Conservation (phyloP, 2,888 invertebrate genomes). For the Margaritifera margaritifera region DNA sequence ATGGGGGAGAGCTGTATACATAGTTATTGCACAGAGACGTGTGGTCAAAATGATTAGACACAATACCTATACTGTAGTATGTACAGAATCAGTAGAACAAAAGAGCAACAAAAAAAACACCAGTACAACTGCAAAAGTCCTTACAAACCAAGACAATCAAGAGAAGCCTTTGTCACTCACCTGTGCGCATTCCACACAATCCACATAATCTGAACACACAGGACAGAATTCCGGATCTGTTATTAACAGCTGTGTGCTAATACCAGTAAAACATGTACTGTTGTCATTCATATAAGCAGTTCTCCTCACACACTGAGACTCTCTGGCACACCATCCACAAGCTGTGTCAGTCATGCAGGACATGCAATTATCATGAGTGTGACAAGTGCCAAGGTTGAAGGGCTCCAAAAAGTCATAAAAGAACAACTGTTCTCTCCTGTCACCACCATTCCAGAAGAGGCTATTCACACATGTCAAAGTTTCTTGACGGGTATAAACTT, state of each 20-base stretch:
- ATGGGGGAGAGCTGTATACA: too few relatives aligned
- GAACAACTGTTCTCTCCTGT: constrained; percentile 46
- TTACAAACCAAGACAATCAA: too few relatives aligned
- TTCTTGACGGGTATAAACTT: constrained; percentile 3
- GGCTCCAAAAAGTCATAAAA: constrained; percentile 81
- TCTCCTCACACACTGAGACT: constrained; percentile 2
- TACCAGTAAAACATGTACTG: constrained; percentile 3
- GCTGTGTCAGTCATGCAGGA: constrained; percentile 89
- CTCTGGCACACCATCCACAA: constrained; percentile 90
- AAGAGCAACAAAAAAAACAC: too few relatives aligned
- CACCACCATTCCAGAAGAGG: constrained; percentile 19
- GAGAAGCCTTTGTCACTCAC: constrained; percentile 73
- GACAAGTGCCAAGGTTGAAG: constrained; percentile 81
- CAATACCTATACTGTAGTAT: background rate
- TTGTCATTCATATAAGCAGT: background rate
- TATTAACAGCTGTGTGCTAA: constrained; percentile 78
- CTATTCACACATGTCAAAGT: too few relatives aligned
- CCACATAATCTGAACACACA: constrained; percentile 90
- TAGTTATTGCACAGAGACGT: too few relatives aligned
- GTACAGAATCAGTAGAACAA: background rate
- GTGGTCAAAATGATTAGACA: too few relatives aligned
- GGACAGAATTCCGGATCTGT: constrained; percentile 88
- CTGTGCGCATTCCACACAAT: constrained; percentile 89
- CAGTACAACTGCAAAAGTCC: too few relatives aligned
- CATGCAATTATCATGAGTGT: constrained; percentile 86